Evolutionary conservation across 2,888 invertebrate genomes (phyloP).

Genomic region (Caenorhabditis macrosperma): DNA sequence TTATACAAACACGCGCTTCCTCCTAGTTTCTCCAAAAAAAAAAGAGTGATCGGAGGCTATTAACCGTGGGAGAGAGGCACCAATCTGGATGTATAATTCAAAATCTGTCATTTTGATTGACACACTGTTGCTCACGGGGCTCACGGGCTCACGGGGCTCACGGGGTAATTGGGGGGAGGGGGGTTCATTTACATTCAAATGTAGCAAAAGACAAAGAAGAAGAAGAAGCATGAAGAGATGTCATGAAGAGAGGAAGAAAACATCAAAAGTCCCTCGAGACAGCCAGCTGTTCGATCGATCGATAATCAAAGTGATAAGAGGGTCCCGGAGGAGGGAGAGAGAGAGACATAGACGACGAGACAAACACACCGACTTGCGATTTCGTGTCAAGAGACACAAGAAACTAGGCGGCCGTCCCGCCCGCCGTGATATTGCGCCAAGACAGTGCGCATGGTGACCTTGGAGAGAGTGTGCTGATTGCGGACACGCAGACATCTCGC

Average conservation of each 20-base stretch:
- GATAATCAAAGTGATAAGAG: slow-evolving; percentile 36
- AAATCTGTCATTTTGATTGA: slow-evolving; percentile 41
- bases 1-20: slow-evolving; percentile 29
- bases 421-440: slow-evolving; percentile 52
- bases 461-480: slow-evolving; percentile 28
- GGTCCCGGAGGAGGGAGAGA: not conserved
- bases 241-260: slow-evolving; percentile 23
- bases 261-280: slow-evolving; percentile 18
- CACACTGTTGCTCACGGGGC: not conserved
- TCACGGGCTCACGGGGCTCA: too few species aligned
- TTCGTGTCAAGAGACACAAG: slow-evolving; percentile 22
- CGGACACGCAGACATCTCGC: slow-evolving; percentile 40
- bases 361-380: slow-evolving; percentile 7
- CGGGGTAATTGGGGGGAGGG: not conserved
- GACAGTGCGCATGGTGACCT: slow-evolving; percentile 41
- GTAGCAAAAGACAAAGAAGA: not conserved
- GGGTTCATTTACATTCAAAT: not conserved
- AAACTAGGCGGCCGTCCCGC: slow-evolving; percentile 28
- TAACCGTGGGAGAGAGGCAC: too few species aligned
- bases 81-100: not conserved
- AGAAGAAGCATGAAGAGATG: slow-evolving; percentile 14
- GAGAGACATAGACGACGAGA: slow-evolving; percentile 40
- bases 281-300: slow-evolving; percentile 46
- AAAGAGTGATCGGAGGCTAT: not conserved
- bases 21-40: too few species aligned